Conservation (phyloP, 2,888 invertebrate genomes). For the Microctonus aethiopoides region DNA sequence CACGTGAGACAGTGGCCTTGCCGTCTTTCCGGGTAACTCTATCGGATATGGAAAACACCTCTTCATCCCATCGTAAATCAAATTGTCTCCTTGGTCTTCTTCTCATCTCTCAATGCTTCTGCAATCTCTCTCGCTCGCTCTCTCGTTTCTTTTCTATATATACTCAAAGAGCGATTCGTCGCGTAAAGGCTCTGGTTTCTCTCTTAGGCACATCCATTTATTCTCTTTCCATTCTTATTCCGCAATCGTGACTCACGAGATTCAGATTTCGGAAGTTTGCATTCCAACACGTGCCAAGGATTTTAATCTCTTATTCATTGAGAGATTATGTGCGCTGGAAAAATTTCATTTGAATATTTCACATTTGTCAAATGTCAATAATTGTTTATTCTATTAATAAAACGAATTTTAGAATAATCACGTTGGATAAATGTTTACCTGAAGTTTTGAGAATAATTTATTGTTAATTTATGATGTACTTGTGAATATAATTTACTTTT, state of each 20-base stretch:
- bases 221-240: slow-evolving; percentile 28
- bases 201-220: slow-evolving; percentile 17
- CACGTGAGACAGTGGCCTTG: slow-evolving; percentile 21
- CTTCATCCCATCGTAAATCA: slow-evolving; percentile 40
- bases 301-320: slow-evolving; percentile 13
- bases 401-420: not conserved
- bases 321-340: not conserved
- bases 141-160: slow-evolving; percentile 13
- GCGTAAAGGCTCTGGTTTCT: slow-evolving; percentile 21
- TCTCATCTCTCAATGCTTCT: slow-evolving; percentile 19
- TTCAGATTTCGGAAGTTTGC: slow-evolving; percentile 31
- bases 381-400: not conserved
- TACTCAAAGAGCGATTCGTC: slow-evolving; percentile 11
- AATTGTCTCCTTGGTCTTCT: slow-evolving; percentile 31
- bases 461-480: not conserved
- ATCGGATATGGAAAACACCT: slow-evolving; percentile 38
- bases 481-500: not conserved
- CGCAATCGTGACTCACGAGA: slow-evolving; percentile 21
- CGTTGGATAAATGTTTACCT: not conserved
- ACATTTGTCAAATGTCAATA: not conserved
- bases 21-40: slow-evolving; percentile 22
- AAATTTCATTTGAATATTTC: not conserved
- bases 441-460: not conserved
- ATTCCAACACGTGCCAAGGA: slow-evolving; percentile 20
- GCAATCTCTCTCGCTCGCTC: not conserved